Evolutionary conservation across 2,888 invertebrate genomes (phyloP).

Genomic region (Belgica antarctica): DNA sequence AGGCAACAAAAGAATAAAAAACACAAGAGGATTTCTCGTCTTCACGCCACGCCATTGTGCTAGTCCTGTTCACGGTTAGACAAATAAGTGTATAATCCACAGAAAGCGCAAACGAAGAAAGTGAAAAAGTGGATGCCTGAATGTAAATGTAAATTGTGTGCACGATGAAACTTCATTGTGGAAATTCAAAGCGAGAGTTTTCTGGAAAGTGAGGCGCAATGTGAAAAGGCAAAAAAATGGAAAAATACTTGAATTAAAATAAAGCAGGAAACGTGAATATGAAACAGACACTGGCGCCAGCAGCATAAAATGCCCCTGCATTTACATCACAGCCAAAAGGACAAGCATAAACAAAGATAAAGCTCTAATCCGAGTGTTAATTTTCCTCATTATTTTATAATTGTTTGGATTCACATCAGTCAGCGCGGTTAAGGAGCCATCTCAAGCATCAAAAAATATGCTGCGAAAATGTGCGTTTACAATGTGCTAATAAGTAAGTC

Average conservation of each 20-base stretch:
- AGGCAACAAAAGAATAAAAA: conserved; percentile 1
- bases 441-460: conserved; percentile 34
- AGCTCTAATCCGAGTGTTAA: background rate
- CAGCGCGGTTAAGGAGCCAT: background rate
- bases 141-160: conserved; percentile 13
- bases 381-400: background rate
- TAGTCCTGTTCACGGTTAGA: conserved; percentile 33
- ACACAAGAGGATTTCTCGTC: conserved; percentile 25
- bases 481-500: conserved; percentile 42
- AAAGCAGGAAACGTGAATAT: background rate
- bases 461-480: conserved; percentile 43
- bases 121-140: conserved; percentile 4
- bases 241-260: background rate
- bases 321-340: background rate
- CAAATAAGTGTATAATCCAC: conserved; percentile 40
- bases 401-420: background rate
- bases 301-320: background rate
- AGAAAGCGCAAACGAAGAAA: conserved; percentile 5
- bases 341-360: conserved; percentile 5
- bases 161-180: conserved; percentile 19
- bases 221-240: background rate
- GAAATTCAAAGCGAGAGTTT: background rate
- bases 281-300: background rate
- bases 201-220: background rate
- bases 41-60: conserved; percentile 32